These are phyloP conservation scores for Paramormyrops kingsleyae DNA, from an alignment of 2,113 vertebrate species.

Conservation along the genomic window DNA sequence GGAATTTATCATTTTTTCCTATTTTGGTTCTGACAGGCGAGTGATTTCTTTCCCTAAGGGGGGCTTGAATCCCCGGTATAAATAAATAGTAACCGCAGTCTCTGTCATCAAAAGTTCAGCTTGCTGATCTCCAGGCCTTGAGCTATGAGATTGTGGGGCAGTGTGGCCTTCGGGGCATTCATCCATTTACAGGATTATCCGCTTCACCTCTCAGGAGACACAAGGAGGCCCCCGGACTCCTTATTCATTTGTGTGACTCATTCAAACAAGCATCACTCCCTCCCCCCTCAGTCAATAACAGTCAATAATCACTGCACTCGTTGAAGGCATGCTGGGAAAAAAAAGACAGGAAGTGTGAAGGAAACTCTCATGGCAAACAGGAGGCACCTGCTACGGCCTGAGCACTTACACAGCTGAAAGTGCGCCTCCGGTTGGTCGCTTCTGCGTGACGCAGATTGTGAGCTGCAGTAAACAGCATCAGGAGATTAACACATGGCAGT, in stretches of 20 bases:
- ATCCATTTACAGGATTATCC: neutral
- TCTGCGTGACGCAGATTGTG: conserved; percentile 49
- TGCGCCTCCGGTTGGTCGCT: conserved; percentile 58
- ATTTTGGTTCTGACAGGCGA: neutral
- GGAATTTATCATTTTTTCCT: neutral
- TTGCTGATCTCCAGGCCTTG: neutral
- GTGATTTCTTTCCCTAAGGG: neutral
- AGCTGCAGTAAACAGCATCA: conserved; percentile 33
- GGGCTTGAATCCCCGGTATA: neutral
- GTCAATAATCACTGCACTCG: neutral
- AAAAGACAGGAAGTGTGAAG: neutral
- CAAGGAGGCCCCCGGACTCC: neutral
- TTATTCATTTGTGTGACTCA: conserved; percentile 9
- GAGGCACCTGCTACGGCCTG: conserved; percentile 22
- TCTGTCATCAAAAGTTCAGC: neutral
- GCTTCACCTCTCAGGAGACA: neutral
- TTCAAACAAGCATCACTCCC: neutral
- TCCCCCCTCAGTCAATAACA: neutral
- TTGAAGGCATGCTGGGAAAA: neutral
- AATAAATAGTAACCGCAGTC: neutral
- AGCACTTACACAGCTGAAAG: conserved; percentile 62
- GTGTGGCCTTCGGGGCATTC: neutral
- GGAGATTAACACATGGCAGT: conserved; percentile 23
- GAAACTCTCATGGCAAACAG: conserved; percentile 38
- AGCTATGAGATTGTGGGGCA: neutral